These are phyloP conservation scores for Amblyornis subalaris DNA, from an alignment of 2,113 vertebrate genomes.

Conservation along the genomic window DNA sequence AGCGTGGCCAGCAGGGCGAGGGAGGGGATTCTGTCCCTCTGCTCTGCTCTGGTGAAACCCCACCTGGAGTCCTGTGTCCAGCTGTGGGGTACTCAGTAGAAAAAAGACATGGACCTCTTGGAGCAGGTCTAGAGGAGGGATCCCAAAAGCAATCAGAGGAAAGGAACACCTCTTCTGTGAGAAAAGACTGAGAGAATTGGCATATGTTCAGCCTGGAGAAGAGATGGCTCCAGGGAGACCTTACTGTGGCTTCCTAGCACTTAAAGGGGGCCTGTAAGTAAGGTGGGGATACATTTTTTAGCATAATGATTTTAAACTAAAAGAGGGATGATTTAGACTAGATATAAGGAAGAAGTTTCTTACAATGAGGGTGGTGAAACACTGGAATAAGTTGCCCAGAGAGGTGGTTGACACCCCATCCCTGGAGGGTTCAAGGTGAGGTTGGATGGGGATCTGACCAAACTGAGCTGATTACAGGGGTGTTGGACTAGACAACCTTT, in stretches of 20 bases:
- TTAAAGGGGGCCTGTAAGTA: background rate
- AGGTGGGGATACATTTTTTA: background rate
- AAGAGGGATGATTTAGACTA: background rate
- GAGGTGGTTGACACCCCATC: rapidly evolving
- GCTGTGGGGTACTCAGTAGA: too few species aligned
- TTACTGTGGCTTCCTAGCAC: background rate
- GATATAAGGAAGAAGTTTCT: background rate
- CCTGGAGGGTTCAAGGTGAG: background rate
- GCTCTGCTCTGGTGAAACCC: background rate
- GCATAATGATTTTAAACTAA: background rate
- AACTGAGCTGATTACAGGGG: background rate
- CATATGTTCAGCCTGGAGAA: background rate
- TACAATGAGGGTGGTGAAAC: background rate
- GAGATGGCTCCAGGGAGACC: background rate
- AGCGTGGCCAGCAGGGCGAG: rapidly evolving
- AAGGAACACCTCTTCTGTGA: background rate
- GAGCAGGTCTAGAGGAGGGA: background rate
- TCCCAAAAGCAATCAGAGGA: background rate
- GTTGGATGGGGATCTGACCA: background rate
- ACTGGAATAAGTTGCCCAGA: background rate
- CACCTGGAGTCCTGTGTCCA: background rate
- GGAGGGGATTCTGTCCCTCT: background rate
- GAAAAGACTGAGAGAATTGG: background rate
- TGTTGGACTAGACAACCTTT: background rate
- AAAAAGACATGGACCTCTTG: background rate